These are phyloP conservation scores for Heliornis fulica DNA, from an alignment of 2,113 vertebrate species.

Conservation along the genomic window DNA sequence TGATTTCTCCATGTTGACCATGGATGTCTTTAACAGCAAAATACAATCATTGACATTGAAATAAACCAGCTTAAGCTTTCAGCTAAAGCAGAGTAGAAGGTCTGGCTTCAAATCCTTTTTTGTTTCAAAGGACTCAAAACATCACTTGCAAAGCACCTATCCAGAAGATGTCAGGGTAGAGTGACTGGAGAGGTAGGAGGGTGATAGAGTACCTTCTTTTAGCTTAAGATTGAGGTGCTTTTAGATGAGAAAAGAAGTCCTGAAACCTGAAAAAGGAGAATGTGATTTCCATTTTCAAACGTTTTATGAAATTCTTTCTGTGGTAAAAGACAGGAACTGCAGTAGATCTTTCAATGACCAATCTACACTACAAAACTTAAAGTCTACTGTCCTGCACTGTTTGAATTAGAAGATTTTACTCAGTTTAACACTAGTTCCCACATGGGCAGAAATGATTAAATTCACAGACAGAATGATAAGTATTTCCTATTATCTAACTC, in stretches of 20 bases:
- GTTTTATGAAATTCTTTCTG: background rate
- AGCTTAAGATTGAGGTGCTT: background rate
- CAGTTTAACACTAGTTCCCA: background rate
- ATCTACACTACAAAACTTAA: background rate
- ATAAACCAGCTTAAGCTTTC: background rate
- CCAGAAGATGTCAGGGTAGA: rapidly evolving
- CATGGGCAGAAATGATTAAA: background rate
- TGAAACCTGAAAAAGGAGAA: background rate
- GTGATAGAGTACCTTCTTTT: background rate
- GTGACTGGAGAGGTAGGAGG: rapidly evolving
- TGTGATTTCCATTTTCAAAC: background rate
- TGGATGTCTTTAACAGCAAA: rapidly evolving
- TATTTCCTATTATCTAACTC: background rate
- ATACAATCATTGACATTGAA: background rate
- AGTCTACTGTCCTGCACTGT: rapidly evolving
- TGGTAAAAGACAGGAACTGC: background rate
- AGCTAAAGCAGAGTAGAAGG: background rate
- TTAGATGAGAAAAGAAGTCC: background rate
- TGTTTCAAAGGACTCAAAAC: background rate
- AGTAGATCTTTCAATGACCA: background rate
- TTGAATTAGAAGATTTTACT: background rate
- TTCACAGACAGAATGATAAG: background rate
- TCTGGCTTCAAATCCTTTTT: background rate
- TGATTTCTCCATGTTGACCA: background rate
- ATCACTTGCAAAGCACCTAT: background rate